A percentile compares a stretch with the other conserved stretches of the same genome.
Conservation (phyloP, 2,113 vertebrate species). For the Hiodon tergisus region DNA sequence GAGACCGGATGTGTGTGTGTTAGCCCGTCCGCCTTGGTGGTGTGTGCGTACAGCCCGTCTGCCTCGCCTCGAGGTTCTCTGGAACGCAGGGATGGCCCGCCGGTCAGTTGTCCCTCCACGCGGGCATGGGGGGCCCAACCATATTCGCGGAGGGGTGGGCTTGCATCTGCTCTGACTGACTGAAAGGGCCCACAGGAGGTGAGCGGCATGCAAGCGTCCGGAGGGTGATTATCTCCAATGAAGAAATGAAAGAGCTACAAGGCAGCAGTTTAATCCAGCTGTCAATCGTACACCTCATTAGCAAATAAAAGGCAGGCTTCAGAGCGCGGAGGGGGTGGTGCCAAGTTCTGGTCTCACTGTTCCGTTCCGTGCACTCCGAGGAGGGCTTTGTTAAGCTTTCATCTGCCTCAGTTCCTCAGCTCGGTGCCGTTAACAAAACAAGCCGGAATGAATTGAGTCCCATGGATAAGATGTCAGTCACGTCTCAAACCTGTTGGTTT, state of each 20-base stretch:
- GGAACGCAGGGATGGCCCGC: too few species aligned
- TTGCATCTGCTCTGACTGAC: not conserved
- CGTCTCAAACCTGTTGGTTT: constrained; percentile 38
- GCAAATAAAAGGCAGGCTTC: constrained; percentile 37
- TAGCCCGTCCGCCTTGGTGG: too few species aligned
- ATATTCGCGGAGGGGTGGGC: too few species aligned
- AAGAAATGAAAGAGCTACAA: constrained; percentile 63
- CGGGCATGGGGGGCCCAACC: too few species aligned
- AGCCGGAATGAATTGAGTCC: constrained; percentile 18
- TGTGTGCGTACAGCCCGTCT: too few species aligned
- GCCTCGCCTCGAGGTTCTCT: too few species aligned
- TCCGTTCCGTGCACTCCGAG: constrained; percentile 36
- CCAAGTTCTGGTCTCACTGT: constrained; percentile 20
- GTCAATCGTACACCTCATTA: constrained; percentile 60
- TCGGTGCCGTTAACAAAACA: constrained; percentile 28
- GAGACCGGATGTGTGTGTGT: too few species aligned
- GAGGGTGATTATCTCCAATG: constrained; percentile 49
- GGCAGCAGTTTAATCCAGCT: constrained; percentile 49
- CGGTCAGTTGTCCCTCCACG: too few species aligned
- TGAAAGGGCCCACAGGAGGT: constrained; percentile 18
- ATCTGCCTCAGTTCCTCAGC: constrained; percentile 33
- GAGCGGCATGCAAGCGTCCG: constrained; percentile 22
- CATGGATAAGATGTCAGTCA: constrained; percentile 42
- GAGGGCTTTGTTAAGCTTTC: constrained; percentile 42
- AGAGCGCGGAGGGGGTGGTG: constrained; percentile 27